phyloP scores from a whole-genome alignment of 2,888 invertebrate species.

The Loripinus fragilis region DNA sequence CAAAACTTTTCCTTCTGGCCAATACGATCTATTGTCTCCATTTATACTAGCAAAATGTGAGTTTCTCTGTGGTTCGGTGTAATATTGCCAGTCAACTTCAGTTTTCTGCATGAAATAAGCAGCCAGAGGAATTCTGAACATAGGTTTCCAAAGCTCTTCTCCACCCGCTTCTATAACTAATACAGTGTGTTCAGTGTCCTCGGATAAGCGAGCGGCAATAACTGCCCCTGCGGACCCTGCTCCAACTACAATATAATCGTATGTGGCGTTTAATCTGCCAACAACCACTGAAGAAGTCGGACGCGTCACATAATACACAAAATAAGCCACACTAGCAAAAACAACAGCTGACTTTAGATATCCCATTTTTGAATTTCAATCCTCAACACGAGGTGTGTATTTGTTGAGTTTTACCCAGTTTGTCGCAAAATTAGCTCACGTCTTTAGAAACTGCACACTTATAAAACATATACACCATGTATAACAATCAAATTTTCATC shows the following conservation, averaged over 20 bases:
- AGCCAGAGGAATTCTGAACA: slow-evolving; percentile 80
- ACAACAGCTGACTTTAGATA: too few species aligned
- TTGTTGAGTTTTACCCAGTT: too few species aligned
- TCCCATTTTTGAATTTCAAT: too few species aligned
- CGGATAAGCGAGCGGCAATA: slow-evolving; percentile 82
- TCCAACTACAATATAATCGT: neutral
- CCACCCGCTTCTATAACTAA: slow-evolving; percentile 83
- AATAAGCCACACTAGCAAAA: too few species aligned
- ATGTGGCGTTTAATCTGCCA: neutral
- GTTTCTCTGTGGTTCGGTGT: slow-evolving; percentile 82
- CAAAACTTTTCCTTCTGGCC: slow-evolving; percentile 95
- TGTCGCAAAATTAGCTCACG: too few species aligned
- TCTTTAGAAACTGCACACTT: too few species aligned
- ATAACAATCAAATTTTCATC: too few species aligned
- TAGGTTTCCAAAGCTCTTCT: slow-evolving; percentile 82
- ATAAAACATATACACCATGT: too few species aligned
- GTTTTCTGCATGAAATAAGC: slow-evolving; percentile 80
- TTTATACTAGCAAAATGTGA: neutral
- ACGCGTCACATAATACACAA: neutral
- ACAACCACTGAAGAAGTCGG: neutral
- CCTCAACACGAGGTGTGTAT: too few species aligned
- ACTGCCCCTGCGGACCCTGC: slow-evolving; percentile 82
- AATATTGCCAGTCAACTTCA: slow-evolving; percentile 81
- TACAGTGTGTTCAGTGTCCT: slow-evolving; percentile 73
- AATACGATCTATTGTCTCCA: slow-evolving; percentile 84